A percentile compares a stretch with the other conserved stretches of the same genome.
Evolutionary conservation across 2,888 invertebrate genomes (phyloP).

Genomic region (Scaptomyza polygonia): DNA sequence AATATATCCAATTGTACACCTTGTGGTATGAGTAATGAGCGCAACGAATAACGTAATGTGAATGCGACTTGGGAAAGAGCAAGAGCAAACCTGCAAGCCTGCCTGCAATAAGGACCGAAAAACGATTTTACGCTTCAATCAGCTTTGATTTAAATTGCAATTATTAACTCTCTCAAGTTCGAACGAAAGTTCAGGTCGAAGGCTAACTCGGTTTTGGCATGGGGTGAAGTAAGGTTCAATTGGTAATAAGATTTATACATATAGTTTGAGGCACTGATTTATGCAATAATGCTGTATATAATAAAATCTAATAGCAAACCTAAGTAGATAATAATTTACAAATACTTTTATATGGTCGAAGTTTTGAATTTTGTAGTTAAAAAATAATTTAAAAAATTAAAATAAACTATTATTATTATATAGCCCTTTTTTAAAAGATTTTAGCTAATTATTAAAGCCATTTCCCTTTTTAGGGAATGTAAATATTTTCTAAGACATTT

Average conservation of each 20-base stretch:
- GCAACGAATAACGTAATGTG: conserved; percentile 32
- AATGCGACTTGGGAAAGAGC: conserved; percentile 10
- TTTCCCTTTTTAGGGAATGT: too few species aligned
- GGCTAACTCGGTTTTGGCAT: background rate
- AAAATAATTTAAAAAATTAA: too few species aligned
- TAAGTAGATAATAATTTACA: too few species aligned
- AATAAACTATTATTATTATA: too few species aligned
- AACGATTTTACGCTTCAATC: conserved; percentile 80
- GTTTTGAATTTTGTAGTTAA: too few species aligned
- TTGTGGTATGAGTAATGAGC: conserved; percentile 74
- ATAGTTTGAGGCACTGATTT: too few species aligned
- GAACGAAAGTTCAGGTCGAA: conserved; percentile 14
- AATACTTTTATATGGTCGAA: too few species aligned
- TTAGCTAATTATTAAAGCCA: too few species aligned
- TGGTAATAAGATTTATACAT: background rate
- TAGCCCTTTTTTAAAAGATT: too few species aligned
- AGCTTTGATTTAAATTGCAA: conserved; percentile 80
- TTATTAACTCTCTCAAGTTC: conserved; percentile 67
- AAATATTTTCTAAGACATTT: too few species aligned
- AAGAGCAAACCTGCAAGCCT: background rate
- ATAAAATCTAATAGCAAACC: too few species aligned
- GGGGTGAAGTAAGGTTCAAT: background rate
- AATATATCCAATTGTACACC: conserved; percentile 59
- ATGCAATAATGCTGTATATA: too few species aligned
- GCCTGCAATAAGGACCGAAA: conserved; percentile 43